phyloP scores from a whole-genome alignment of 2,888 invertebrate species.

The Drosophila quasianomalipes region DNA sequence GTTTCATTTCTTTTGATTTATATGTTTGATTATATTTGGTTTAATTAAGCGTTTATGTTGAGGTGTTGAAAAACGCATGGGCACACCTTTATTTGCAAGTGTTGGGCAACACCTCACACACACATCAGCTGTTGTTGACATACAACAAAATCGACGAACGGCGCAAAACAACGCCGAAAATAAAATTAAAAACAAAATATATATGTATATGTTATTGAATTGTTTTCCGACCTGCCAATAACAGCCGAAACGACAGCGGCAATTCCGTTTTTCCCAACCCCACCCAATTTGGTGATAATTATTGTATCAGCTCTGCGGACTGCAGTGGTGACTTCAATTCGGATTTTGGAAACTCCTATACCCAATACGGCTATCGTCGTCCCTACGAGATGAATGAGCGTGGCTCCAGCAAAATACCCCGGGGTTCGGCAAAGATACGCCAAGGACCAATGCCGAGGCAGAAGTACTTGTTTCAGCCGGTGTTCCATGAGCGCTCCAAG shows the following conservation, averaged over 20 bases:
- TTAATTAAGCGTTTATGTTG: slow-evolving; percentile 11
- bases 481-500: slow-evolving; percentile 89
- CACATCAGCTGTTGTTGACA: slow-evolving; percentile 56
- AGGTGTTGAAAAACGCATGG: slow-evolving; percentile 24
- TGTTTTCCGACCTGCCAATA: background rate
- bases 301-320: slow-evolving; percentile 2
- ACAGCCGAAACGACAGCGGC: slow-evolving; percentile 10
- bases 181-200: slow-evolving; percentile 14
- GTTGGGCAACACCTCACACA: slow-evolving; percentile 26
- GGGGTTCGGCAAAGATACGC: slow-evolving; percentile 49
- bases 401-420: slow-evolving; percentile 54
- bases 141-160: slow-evolving; percentile 45
- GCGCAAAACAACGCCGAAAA: slow-evolving; percentile 41
- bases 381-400: slow-evolving; percentile 42
- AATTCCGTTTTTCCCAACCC: background rate
- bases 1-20: background rate
- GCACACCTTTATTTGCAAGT: background rate
- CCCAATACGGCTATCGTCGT: slow-evolving; percentile 29
- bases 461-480: slow-evolving; percentile 84
- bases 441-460: slow-evolving; percentile 55
- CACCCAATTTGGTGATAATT: background rate
- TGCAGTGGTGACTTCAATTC: slow-evolving; percentile 28
- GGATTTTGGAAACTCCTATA: slow-evolving; percentile 16
- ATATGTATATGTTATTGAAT: background rate
- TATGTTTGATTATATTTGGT: background rate